Percentiles rank a stretch among this genome's conserved stretches.
phyloP scores from a whole-genome alignment of 2,888 invertebrate species.

The Hemaris fuciformis region DNA sequence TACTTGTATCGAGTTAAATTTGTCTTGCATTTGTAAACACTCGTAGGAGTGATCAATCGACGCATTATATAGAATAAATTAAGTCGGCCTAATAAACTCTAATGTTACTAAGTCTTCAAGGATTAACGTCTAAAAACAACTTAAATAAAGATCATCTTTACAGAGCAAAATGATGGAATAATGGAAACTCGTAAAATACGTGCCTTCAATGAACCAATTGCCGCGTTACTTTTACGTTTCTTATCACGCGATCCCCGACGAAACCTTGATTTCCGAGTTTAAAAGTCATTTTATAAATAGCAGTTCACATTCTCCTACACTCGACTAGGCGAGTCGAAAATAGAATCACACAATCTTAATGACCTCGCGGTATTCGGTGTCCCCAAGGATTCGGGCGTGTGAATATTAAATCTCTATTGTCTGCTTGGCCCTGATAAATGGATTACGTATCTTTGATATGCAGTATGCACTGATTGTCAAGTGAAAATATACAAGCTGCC shows the following conservation, averaged over 20 bases:
- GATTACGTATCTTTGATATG: not conserved
- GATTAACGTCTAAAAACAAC: too few relatives aligned
- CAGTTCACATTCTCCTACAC: conserved; percentile 18
- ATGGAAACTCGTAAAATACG: not conserved
- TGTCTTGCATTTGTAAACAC: not conserved
- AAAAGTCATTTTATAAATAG: conserved; percentile 8
- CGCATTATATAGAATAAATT: too few relatives aligned
- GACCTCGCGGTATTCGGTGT: conserved; percentile 19
- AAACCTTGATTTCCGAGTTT: conserved; percentile 2
- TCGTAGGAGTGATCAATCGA: too few relatives aligned
- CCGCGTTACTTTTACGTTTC: not conserved
- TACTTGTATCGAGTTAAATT: not conserved
- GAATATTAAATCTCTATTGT: conserved; percentile 18
- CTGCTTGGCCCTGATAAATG: not conserved
- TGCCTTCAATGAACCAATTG: not conserved
- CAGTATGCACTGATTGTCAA: not conserved
- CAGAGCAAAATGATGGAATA: not conserved
- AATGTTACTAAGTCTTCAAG: too few relatives aligned
- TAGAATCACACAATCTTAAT: conserved; percentile 18
- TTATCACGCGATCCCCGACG: not conserved
- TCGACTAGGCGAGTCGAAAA: conserved; percentile 23
- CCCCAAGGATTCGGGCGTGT: conserved; percentile 21
- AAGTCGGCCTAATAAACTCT: not conserved
- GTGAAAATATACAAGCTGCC: not conserved
- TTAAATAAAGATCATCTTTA: not conserved